Percentiles rank a stretch among this genome's conserved stretches.
phyloP scores from a whole-genome alignment of 2,113 vertebrate species.

The Pachycephala philippinensis region DNA sequence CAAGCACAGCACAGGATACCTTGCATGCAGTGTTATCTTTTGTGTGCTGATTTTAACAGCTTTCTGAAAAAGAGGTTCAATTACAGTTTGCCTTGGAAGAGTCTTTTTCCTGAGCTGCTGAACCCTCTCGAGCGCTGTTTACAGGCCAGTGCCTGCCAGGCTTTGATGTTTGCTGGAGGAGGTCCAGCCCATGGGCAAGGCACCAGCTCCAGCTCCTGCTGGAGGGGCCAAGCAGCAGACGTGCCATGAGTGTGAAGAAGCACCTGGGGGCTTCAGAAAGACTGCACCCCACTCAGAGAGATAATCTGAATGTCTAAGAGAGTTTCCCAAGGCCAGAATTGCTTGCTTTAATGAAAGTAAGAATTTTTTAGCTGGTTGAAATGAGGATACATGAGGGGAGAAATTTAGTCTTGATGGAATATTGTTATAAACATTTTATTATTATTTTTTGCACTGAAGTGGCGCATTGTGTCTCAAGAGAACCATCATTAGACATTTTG shows the following conservation, averaged over 20 bases:
- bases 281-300: not conserved
- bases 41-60: not conserved
- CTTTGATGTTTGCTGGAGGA: not conserved
- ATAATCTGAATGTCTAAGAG: not conserved
- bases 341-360: not conserved
- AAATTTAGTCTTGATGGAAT: not conserved
- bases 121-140: not conserved
- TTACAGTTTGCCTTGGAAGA: not conserved
- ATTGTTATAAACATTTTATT: conserved; percentile 12
- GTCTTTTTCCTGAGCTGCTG: not conserved
- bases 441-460: not conserved
- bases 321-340: not conserved
- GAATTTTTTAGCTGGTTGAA: not conserved
- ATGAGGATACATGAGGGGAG: not conserved
- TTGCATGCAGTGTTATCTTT: not conserved
- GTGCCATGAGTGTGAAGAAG: not conserved
- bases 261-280: not conserved
- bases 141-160: not conserved
- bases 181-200: not conserved
- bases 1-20: not conserved
- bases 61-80: not conserved
- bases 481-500: conserved; percentile 35
- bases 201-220: not conserved
- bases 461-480: not conserved
- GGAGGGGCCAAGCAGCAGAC: not conserved